These are phyloP conservation scores for Apodemia mormo DNA, from an alignment of 2,888 invertebrate genomes.

Conservation along the genomic window DNA sequence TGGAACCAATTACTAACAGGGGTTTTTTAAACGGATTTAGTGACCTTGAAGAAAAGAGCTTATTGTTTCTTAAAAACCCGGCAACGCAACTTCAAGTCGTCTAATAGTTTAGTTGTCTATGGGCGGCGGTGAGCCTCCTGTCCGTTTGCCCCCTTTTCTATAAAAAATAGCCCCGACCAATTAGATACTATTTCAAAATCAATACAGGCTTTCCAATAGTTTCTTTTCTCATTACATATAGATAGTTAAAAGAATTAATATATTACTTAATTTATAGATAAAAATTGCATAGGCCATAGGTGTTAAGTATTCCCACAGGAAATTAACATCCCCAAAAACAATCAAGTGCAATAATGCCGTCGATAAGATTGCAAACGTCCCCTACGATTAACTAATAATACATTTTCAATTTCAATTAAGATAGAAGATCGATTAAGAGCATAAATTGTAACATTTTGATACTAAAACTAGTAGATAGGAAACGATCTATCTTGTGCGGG, in stretches of 20 bases:
- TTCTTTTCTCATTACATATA: not conserved
- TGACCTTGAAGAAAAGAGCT: too few species aligned
- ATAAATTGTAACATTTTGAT: constrained; percentile 50
- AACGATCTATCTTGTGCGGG: constrained; percentile 52
- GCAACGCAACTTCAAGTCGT: too few species aligned
- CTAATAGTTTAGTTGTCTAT: too few species aligned
- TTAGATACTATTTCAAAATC: not conserved
- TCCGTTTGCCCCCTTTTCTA: too few species aligned
- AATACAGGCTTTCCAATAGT: not conserved
- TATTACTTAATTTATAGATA: constrained; percentile 1
- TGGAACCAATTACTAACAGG: too few species aligned
- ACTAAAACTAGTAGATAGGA: constrained; percentile 51
- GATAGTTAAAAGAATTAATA: not conserved
- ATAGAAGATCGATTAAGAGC: constrained; percentile 50
- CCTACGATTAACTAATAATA: constrained; percentile 8
- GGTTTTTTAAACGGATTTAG: too few species aligned
- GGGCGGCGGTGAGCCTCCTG: too few species aligned
- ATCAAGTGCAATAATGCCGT: constrained; percentile 43
- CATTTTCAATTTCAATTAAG: constrained; percentile 50
- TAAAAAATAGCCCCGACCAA: too few species aligned
- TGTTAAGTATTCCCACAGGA: constrained; percentile 55
- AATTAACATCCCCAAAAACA: constrained; percentile 55
- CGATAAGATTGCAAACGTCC: constrained; percentile 32
- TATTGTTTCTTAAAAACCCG: too few species aligned
- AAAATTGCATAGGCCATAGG: constrained; percentile 11